Percentiles rank a stretch among this genome's conserved stretches.
Conservation (phyloP, 2,888 invertebrate genomes). For the Drosophila greeni region DNA sequence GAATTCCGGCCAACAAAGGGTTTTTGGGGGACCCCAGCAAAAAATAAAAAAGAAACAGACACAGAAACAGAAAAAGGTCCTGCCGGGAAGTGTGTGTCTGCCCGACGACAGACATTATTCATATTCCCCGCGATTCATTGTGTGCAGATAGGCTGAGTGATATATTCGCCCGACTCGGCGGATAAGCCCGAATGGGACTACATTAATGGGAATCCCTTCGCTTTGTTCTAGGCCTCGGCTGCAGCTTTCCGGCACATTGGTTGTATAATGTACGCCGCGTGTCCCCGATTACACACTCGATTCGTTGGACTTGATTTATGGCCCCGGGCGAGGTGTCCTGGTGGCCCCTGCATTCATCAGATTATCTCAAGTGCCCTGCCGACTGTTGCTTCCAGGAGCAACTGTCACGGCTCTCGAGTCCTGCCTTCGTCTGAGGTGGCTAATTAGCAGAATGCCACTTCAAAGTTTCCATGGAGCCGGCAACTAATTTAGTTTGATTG, state of each 20-base stretch:
- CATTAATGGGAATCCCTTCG: constrained; percentile 31
- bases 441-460: constrained; percentile 27
- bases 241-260: constrained; percentile 20
- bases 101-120: constrained; percentile 40
- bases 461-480: constrained; percentile 20
- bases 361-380: background rate
- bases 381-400: background rate
- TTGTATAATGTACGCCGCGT: constrained; percentile 27
- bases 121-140: constrained; percentile 35
- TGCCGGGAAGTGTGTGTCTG: constrained; percentile 26
- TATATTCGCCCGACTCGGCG: constrained; percentile 27
- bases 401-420: background rate
- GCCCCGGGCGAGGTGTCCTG: background rate
- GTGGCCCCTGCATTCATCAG: constrained; percentile 4
- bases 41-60: background rate
- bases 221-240: constrained; percentile 23
- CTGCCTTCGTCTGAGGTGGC: background rate
- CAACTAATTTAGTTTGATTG: constrained; percentile 29
- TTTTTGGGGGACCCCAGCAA: constrained; percentile 15
- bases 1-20: constrained; percentile 33
- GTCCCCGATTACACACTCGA: constrained; percentile 21
- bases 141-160: constrained; percentile 32
- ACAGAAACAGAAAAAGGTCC: constrained; percentile 15
- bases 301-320: constrained; percentile 32
- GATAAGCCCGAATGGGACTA: constrained; percentile 42